phyloP scores from a whole-genome alignment of 2,888 invertebrate genomes.

The Chymomyza amoena region DNA sequence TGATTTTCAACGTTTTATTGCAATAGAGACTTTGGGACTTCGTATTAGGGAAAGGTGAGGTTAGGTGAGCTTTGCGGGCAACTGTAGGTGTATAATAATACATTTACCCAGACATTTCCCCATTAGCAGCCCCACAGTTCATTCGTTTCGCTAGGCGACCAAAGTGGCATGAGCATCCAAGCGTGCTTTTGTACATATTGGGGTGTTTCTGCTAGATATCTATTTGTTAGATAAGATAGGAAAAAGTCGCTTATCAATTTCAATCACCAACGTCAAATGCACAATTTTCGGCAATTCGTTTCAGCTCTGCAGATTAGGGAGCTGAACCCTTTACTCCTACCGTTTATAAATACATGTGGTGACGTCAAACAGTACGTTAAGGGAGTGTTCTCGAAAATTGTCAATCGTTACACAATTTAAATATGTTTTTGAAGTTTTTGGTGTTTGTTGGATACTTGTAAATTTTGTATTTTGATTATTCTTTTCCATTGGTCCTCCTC shows the following conservation, averaged over 20 bases:
- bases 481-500: no score
- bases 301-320: constrained; percentile 33
- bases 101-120: not conserved
- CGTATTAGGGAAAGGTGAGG: not conserved
- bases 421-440: no score
- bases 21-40: not conserved
- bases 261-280: constrained; percentile 2
- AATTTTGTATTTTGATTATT: no score
- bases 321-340: not conserved
- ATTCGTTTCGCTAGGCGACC: not conserved
- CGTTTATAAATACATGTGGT: not conserved
- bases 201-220: not conserved
- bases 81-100: not conserved
- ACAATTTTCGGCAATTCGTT: constrained; percentile 42
- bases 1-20: not conserved
- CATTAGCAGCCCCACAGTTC: not conserved
- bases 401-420: no score
- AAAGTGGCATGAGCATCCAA: not conserved
- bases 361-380: not conserved
- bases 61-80: no score
- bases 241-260: not conserved
- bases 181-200: not conserved
- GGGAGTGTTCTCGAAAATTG: no score
- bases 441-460: no score
- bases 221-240: not conserved